These are phyloP conservation scores for Dendropsophus ebraccatus DNA, from an alignment of 2,113 vertebrate species.

Conservation along the genomic window DNA sequence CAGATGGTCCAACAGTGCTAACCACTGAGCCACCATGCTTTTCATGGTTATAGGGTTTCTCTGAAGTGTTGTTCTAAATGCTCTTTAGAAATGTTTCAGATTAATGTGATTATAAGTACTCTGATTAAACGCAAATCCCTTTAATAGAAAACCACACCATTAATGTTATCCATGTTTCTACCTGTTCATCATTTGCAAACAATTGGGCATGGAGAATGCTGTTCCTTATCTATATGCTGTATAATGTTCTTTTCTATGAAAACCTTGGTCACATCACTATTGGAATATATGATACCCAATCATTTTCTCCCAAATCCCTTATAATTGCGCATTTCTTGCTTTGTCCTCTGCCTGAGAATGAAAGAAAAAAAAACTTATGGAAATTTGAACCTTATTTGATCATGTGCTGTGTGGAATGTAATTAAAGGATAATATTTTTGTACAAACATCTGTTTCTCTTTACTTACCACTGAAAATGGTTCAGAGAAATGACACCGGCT, in stretches of 20 bases:
- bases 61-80: neutral
- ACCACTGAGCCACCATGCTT: no score
- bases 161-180: conserved; percentile 6
- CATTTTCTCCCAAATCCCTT: conserved; percentile 69
- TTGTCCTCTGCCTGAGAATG: conserved; percentile 82
- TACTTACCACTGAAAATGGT: conserved; percentile 64
- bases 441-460: conserved; percentile 80
- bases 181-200: conserved; percentile 22
- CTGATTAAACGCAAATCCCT: neutral
- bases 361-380: conserved; percentile 80
- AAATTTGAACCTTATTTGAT: conserved; percentile 87
- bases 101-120: conserved; percentile 18
- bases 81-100: neutral
- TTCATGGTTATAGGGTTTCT: neutral
- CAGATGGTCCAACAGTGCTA: no score
- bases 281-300: conserved; percentile 53
- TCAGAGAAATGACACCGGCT: conserved; percentile 58
- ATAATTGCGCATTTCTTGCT: conserved; percentile 67
- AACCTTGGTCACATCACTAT: conserved; percentile 27
- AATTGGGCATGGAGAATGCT: conserved; percentile 44
- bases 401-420: conserved; percentile 93
- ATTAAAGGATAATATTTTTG: conserved; percentile 99
- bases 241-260: conserved; percentile 36
- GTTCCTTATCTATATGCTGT: conserved; percentile 26
- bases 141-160: neutral